Conservation (phyloP, 2,113 vertebrate species). For the Choloepus hoffmanni region DNA sequence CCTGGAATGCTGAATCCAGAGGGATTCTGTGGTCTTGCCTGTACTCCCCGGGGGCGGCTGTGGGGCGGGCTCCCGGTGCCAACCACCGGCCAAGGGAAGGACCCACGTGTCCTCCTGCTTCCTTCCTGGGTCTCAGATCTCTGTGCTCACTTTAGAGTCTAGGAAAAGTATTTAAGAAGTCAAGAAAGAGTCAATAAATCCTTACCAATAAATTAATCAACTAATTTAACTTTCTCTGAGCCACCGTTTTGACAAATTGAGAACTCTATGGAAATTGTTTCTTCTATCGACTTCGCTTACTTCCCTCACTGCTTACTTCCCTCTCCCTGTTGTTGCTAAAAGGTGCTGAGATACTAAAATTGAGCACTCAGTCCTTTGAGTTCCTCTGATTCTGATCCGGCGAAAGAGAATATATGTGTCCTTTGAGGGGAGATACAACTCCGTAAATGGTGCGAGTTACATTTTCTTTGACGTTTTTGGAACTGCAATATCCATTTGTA, state of each 20-base stretch:
- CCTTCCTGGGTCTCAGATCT: background rate
- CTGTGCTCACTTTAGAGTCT: background rate
- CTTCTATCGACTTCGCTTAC: background rate
- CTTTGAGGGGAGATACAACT: background rate
- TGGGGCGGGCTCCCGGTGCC: rapidly evolving
- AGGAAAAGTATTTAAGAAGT: background rate
- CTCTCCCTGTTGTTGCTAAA: background rate
- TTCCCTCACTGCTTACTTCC: background rate
- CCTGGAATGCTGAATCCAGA: background rate
- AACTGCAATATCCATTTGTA: conserved; percentile 36
- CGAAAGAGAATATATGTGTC: background rate
- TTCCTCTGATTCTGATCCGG: background rate
- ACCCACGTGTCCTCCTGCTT: rapidly evolving
- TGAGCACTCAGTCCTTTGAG: background rate
- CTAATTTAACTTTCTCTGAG: background rate
- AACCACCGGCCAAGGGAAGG: rapidly evolving
- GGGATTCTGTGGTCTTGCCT: rapidly evolving
- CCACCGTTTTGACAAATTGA: conserved; percentile 8
- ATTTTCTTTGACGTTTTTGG: conserved; percentile 76
- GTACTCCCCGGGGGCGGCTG: background rate
- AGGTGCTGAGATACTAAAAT: background rate
- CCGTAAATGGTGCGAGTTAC: background rate
- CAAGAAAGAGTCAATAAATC: background rate
- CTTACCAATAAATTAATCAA: background rate
- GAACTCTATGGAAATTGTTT: background rate